Percentiles rank a stretch among this genome's conserved stretches.
Evolutionary conservation across 2,113 vertebrate genomes (phyloP).

Genomic region (Prunella himalayana): DNA sequence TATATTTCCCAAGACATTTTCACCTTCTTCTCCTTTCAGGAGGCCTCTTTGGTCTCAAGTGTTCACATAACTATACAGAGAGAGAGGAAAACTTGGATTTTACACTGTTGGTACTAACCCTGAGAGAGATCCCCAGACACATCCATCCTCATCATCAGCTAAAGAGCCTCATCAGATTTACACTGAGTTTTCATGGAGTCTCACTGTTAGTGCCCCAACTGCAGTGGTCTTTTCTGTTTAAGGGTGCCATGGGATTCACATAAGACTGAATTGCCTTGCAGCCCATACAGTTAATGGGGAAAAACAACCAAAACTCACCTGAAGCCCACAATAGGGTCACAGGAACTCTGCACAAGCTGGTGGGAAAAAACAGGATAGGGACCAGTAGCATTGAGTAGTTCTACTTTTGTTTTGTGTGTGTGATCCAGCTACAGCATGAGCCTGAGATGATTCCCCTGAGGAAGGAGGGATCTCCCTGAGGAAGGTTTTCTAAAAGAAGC

Average conservation of each 20-base stretch:
- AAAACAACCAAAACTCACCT: not conserved
- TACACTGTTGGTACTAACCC: not conserved
- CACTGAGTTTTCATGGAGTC: fast-evolving
- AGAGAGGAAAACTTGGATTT: not conserved
- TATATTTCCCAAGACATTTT: not conserved
- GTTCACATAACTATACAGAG: not conserved
- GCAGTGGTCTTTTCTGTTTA: not conserved
- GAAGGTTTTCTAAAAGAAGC: not conserved
- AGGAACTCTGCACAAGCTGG: not conserved
- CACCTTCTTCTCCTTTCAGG: not conserved
- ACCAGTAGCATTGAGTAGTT: not conserved
- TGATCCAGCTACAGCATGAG: not conserved
- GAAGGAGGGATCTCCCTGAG: not conserved
- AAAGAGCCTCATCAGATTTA: not conserved
- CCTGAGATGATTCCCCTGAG: not conserved
- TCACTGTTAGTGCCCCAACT: not conserved
- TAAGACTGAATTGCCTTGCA: not conserved
- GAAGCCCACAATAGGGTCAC: not conserved
- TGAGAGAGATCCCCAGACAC: not conserved
- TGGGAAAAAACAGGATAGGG: not conserved
- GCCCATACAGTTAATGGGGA: too few species aligned
- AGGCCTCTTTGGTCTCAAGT: not conserved
- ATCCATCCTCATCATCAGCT: not conserved
- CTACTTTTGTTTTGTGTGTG: not conserved
- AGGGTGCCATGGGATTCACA: not conserved